phyloP scores from a whole-genome alignment of 2,888 invertebrate species.

The Eilema sororculum region DNA sequence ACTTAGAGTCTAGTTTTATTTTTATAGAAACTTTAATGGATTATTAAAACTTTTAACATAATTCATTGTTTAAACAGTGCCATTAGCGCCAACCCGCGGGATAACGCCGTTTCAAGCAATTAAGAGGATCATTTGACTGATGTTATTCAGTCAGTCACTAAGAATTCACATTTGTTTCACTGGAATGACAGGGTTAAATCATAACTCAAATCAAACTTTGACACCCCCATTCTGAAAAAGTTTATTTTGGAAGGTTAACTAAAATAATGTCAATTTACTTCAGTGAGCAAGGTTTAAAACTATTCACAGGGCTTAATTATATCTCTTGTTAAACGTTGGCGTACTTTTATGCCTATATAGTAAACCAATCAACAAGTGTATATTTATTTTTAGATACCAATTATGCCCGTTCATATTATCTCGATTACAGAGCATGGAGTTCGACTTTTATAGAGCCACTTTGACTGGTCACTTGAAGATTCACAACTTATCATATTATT shows the following conservation, averaged over 20 bases:
- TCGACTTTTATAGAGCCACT: constrained; percentile 35
- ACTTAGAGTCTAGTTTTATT: constrained; percentile 41
- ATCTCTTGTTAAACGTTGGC: not conserved
- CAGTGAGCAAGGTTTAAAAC: not conserved
- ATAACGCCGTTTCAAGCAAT: constrained; percentile 56
- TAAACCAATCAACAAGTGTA: constrained; percentile 28
- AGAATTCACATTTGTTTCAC: constrained; percentile 48
- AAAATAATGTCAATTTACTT: not conserved
- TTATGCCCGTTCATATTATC: constrained; percentile 29
- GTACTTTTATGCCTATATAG: constrained; percentile 14
- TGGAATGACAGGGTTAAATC: constrained; percentile 50
- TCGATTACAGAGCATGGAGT: constrained; percentile 22
- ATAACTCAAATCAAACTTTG: constrained; percentile 45
- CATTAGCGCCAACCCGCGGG: constrained; percentile 56
- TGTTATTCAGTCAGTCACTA: constrained; percentile 60
- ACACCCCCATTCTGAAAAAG: constrained; percentile 20
- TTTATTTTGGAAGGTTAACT: constrained; percentile 10
- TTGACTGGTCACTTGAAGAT: constrained; percentile 20
- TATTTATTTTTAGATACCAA: constrained; percentile 39
- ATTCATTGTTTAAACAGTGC: constrained; percentile 61
- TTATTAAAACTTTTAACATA: constrained; percentile 63
- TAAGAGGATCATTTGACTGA: constrained; percentile 57
- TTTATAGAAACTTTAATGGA: constrained; percentile 58
- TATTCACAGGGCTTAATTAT: not conserved
- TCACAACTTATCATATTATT: constrained; percentile 27